Evolutionary conservation across 1,140 invertebrate genomes (phyloP).

Genomic region (Pectinophora gossypiella): DNA sequence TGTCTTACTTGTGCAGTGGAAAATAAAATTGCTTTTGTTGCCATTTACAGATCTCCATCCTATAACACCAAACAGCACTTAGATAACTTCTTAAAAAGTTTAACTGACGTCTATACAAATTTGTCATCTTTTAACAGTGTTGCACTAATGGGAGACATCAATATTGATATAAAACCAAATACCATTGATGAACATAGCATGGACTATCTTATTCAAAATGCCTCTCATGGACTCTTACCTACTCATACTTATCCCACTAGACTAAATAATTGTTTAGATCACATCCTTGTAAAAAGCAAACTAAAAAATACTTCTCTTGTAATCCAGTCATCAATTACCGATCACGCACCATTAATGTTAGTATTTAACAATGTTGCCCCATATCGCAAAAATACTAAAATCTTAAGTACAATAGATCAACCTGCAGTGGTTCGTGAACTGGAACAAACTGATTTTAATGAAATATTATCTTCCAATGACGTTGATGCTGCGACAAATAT

Average conservation of each 20-base stretch:
- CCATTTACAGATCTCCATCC: slow-evolving; percentile 20
- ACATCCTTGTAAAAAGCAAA: slow-evolving; percentile 4
- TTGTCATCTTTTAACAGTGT: slow-evolving; percentile 14
- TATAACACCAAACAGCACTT: slow-evolving; percentile 10
- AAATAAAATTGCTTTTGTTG: slow-evolving; percentile 12
- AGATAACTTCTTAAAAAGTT: slow-evolving; percentile 15
- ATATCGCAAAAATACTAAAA: too few relatives aligned
- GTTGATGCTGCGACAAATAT: too few relatives aligned
- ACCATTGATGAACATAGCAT: not conserved
- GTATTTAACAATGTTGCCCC: too few relatives aligned
- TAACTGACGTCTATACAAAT: slow-evolving; percentile 11
- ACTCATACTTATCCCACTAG: not conserved
- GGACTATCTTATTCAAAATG: not conserved
- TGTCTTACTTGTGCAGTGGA: slow-evolving; percentile 15
- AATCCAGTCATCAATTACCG: too few relatives aligned
- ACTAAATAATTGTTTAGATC: not conserved
- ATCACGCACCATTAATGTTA: too few relatives aligned
- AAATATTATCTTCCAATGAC: too few relatives aligned
- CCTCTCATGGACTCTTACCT: slow-evolving; percentile 1
- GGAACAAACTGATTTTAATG: too few relatives aligned
- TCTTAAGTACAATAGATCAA: too few relatives aligned
- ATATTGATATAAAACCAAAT: slow-evolving; percentile 8
- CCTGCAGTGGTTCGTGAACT: too few relatives aligned
- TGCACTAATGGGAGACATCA: slow-evolving; percentile 22
- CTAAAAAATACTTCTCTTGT: too few relatives aligned